Evolutionary conservation across 2,113 vertebrate species (phyloP).

Genomic region (Turdus rufiventris): DNA sequence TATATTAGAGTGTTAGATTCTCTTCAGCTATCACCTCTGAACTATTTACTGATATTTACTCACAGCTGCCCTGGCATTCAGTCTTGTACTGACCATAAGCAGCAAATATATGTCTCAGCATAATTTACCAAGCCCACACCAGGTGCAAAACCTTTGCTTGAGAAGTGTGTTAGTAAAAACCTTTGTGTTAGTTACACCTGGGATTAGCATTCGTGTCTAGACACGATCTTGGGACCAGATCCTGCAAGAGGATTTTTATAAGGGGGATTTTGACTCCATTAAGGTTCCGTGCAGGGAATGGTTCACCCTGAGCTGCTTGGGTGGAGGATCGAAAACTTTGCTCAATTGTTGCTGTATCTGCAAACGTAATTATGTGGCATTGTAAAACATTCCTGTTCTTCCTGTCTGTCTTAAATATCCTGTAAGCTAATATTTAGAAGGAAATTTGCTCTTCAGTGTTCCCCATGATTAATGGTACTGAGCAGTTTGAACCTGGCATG

Average conservation of each 20-base stretch:
- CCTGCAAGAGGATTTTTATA: conserved; percentile 21
- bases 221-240: neutral
- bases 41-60: neutral
- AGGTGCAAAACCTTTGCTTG: conserved; percentile 7
- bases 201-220: conserved; percentile 8
- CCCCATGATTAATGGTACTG: neutral
- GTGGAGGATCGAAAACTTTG: neutral
- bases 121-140: neutral
- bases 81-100: neutral
- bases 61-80: neutral
- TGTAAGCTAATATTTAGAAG: neutral
- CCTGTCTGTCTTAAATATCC: neutral
- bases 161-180: neutral
- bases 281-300: neutral
- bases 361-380: neutral
- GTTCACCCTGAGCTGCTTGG: neutral
- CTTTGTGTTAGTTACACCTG: conserved; percentile 1
- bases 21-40: neutral
- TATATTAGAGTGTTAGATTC: neutral
- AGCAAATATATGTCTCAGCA: neutral
- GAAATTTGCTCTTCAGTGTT: neutral
- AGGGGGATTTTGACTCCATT: neutral
- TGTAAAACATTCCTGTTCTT: neutral
- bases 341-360: neutral
- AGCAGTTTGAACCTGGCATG: neutral